Base-by-base conservation (phyloP, 2,888 invertebrate genomes). In the Drosophila rubida region DNA sequence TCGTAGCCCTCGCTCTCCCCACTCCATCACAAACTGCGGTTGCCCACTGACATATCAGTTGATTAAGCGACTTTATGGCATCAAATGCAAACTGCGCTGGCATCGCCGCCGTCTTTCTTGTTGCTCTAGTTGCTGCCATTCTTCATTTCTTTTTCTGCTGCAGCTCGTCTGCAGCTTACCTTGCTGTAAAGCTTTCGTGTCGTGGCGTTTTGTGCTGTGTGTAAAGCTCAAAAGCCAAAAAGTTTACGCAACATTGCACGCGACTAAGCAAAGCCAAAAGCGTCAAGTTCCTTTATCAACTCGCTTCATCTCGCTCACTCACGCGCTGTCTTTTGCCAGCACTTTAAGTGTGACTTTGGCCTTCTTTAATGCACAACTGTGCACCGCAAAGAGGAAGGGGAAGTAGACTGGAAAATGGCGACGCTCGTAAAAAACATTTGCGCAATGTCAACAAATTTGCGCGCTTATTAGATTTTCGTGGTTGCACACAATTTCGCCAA, bases 401-500 rank as follows among this genome's bases (percentile, higher is more conserved):
- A n/a, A 1, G n/a, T 19, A 19, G 19, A 19, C 19, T 19, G 41
- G 42, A 25, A 30, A 11, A 11, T 44, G 7, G 60, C 55, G 60
- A 23, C 16, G 76, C 60, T 80, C 77, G 81, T 87, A 84, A 84
- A 84, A 84, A 84, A 84, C 87, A 87, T 87, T 85, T 85, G 84
- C 84, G 87, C 87, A 82, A 87, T 85, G 84, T 85, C 84, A 85
- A 85, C 87, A 85, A 85, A 85, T 85, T 85, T 85, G 84, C 82
- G 82, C 85, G 84, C 84, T 87, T 85, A 85, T 85, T 85, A 85
- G 84, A 85, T 85, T 85, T 85, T 85, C 87, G 87, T 85, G 84
- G 84, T 80, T 80, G 85, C 87, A 85, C 84, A 85, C 87, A 87
- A 85, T 87, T 87, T 85, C 84, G 87, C 84, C 84, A 87, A 85